Percentiles rank a stretch among this genome's conserved stretches.
These are phyloP conservation scores for Eleutherodactylus coqui DNA, from an alignment of 2,797 vertebrate genomes.

Conservation along the genomic window DNA sequence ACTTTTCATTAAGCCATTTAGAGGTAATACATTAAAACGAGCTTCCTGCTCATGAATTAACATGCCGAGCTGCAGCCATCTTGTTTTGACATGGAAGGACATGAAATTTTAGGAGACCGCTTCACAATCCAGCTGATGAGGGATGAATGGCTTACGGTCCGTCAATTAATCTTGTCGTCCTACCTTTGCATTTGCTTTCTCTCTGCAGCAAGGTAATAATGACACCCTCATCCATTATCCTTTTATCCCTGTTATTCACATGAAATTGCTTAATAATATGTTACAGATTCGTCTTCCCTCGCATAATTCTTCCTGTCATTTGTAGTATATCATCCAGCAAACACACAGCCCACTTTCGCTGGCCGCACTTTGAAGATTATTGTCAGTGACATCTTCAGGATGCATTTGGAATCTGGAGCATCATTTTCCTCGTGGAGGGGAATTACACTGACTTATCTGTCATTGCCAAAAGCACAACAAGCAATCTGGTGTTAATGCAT, in stretches of 20 bases:
- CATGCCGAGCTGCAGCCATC: conserved; percentile 75
- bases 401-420: conserved; percentile 83
- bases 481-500: conserved; percentile 88
- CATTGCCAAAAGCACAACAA: conserved; percentile 96
- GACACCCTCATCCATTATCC: conserved; percentile 98
- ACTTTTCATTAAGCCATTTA: conserved; percentile 43
- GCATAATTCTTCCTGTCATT: conserved; percentile 97
- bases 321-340: conserved; percentile 92
- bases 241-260: conserved; percentile 95
- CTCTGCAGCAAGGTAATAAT: conserved; percentile 91
- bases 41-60: conserved; percentile 75
- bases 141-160: conserved; percentile 84
- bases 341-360: conserved; percentile 88
- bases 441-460: conserved; percentile 98
- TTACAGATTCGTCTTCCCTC: conserved; percentile 94
- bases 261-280: conserved; percentile 98
- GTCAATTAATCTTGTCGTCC: conserved; percentile 98
- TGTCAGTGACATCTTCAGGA: conserved; percentile 93
- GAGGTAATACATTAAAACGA: conserved; percentile 57
- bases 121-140: conserved; percentile 81
- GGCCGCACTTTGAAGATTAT: conserved; percentile 96
- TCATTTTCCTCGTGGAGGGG: conserved; percentile 84
- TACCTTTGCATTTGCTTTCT: conserved; percentile 91
- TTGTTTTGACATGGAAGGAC: conserved; percentile 79
- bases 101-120: conserved; percentile 62